Evolutionary conservation across 2,113 vertebrate species (phyloP).

Genomic region (Gulo gulo): DNA sequence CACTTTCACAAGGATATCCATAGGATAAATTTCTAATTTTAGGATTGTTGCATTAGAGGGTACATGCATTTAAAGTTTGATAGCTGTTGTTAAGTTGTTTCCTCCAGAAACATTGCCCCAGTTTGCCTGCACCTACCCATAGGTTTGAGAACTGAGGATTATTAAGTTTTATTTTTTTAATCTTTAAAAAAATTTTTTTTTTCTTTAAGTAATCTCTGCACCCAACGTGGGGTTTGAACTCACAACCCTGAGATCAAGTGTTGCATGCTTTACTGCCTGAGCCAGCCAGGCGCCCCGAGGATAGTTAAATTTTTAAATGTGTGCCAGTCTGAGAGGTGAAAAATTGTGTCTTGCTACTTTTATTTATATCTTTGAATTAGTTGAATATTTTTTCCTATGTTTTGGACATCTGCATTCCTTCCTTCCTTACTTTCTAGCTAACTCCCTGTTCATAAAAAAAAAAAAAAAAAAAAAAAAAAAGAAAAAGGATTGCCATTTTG

Average conservation of each 20-base stretch:
- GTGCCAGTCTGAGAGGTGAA: background rate
- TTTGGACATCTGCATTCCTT: background rate
- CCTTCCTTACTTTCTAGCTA: background rate
- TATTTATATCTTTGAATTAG: constrained; percentile 20
- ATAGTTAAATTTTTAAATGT: background rate
- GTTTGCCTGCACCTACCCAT: too few relatives aligned
- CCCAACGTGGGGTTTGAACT: background rate
- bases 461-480: background rate
- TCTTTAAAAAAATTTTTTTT: background rate
- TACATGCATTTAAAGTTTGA: background rate
- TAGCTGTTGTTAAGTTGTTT: background rate
- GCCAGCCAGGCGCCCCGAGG: background rate
- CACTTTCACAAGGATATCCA: background rate
- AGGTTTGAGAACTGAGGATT: background rate
- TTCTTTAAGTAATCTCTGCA: background rate
- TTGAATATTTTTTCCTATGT: background rate
- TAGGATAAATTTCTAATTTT: background rate
- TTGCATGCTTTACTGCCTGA: background rate
- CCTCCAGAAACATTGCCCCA: background rate
- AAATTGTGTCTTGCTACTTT: background rate
- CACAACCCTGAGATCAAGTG: background rate
- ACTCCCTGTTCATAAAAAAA: background rate
- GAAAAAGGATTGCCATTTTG: background rate
- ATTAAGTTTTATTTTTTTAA: background rate
- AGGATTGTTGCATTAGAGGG: background rate